These are phyloP conservation scores for Plecturocebus donacophilus DNA, from an alignment of 2,113 vertebrate genomes.

Conservation along the genomic window DNA sequence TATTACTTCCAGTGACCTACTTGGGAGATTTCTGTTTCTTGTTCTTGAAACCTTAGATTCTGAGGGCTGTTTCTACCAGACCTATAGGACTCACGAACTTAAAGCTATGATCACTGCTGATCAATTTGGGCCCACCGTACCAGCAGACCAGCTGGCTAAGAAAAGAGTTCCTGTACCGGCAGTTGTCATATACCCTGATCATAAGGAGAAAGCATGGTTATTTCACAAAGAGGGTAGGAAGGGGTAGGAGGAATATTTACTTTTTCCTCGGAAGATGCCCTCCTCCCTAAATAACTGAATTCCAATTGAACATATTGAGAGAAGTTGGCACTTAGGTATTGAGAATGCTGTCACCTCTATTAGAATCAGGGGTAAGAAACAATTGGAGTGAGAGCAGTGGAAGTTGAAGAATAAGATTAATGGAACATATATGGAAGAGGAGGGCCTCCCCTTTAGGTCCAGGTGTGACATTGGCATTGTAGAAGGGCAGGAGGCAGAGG, in stretches of 20 bases:
- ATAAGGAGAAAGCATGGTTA: background rate
- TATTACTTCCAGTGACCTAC: background rate
- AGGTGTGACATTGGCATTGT: background rate
- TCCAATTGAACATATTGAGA: background rate
- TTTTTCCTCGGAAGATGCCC: background rate
- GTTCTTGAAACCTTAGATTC: background rate
- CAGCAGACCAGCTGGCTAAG: too few relatives aligned
- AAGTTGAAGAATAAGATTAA: background rate
- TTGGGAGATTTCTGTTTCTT: background rate
- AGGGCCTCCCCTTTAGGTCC: background rate
- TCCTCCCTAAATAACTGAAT: background rate
- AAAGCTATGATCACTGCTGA: background rate
- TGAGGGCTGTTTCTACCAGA: background rate
- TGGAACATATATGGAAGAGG: background rate
- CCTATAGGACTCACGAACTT: background rate
- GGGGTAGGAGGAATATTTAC: background rate
- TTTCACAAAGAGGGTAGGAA: background rate
- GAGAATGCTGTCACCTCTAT: background rate
- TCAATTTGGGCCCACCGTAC: too few relatives aligned
- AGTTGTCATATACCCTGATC: background rate
- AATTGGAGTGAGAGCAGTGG: background rate
- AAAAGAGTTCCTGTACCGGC: fast-evolving
- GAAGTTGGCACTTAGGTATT: background rate
- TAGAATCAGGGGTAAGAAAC: background rate
- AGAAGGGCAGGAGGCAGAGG: background rate